phyloP scores from a whole-genome alignment of 1,140 invertebrate species.

The Aphidius ervi region DNA sequence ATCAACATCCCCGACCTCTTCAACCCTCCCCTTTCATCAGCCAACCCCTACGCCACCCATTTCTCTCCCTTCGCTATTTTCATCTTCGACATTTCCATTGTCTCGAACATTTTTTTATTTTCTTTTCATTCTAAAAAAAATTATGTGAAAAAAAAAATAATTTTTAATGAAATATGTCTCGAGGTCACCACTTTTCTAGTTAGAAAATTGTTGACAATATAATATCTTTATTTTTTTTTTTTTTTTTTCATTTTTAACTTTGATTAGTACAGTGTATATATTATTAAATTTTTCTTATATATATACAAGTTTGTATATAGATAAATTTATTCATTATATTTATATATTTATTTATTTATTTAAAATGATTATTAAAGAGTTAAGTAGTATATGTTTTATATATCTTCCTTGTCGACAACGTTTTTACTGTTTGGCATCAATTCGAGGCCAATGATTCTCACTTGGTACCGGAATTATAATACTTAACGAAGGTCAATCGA shows the following conservation, averaged over 20 bases:
- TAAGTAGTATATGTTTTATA: not conserved
- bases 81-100: slow-evolving; percentile 9
- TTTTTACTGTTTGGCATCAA: slow-evolving; percentile 7
- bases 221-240: no score
- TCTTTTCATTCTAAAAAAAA: not conserved
- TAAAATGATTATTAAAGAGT: not conserved
- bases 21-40: slow-evolving; percentile 20
- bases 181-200: no score
- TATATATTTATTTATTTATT: not conserved
- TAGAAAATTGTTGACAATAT: no score
- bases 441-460: slow-evolving; percentile 10
- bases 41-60: slow-evolving; percentile 21
- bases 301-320: no score
- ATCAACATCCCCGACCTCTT: no score
- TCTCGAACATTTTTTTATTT: not conserved
- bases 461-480: slow-evolving; percentile 7
- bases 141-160: slow-evolving; percentile 5
- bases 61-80: slow-evolving; percentile 6
- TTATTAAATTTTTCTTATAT: no score
- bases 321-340: no score
- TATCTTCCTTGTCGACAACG: not conserved
- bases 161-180: not conserved
- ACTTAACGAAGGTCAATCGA: slow-evolving; percentile 6
- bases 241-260: no score
- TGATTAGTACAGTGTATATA: no score